Base-by-base conservation (phyloP, 2,888 invertebrate genomes). In the Parnassius glacialis region DNA sequence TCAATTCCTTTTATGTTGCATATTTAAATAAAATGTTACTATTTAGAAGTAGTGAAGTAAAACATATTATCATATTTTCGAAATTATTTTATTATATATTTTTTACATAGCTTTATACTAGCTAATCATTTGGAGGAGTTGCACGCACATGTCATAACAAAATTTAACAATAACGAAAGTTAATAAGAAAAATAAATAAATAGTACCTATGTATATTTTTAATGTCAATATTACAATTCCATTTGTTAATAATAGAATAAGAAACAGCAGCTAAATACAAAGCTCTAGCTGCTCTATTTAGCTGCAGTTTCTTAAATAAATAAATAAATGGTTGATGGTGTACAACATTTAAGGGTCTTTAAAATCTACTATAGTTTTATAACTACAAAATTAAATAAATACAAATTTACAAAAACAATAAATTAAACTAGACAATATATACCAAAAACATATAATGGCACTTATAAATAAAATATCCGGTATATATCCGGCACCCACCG, bases 51-150 rank as follows among this genome's bases (percentile, higher is more conserved):
- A 34, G 34, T 34, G 34, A 34, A 34, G 34, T 34, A 34, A 34
- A 34, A 34, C 34, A 5, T 34, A 7, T 34, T 34, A 7, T 7
- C 7, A 3, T 34, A 34, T 34, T 34, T 7, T 5, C 7, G 5
- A 34, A 34, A 34, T 34, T 34, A 34, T 34, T 34, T 65, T 62
- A 65, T 45, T 42, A 65, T 34, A 7, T 34, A 69, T 67, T 63
- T 65, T 61, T 67, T 62, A 61, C 71, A 72, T 67, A 65, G 52
- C 62, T 66, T 70, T 72, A 80, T 80, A 81, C 81, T 81, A 81
- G 74, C 79, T 84, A 84, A 65, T 62, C 64, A 66, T 64, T 69
- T 66, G 70, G 81, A 83, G 82, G 81, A 85, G 76, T 84, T 71
- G 62, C 67, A 69, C 69, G 65, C 62, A 66, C 71, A 72, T 72